Conservation (phyloP, 1,140 invertebrate species). For the Dinoponera quadriceps region DNA sequence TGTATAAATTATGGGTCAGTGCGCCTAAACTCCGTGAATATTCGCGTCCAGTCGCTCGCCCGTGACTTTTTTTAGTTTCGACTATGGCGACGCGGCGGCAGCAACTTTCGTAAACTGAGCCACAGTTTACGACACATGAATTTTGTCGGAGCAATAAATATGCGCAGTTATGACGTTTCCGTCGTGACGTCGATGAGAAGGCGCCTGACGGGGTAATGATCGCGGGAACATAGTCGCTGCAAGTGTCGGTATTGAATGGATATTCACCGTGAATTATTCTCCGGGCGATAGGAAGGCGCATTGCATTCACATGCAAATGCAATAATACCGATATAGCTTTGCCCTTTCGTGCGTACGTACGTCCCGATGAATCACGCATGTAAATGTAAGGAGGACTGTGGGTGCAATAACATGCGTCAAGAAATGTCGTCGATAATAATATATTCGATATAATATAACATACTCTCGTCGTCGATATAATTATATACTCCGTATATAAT, state of each 20-base stretch:
- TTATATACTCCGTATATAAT: too few relatives aligned
- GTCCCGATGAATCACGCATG: slow-evolving; percentile 32
- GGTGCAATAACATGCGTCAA: slow-evolving; percentile 6
- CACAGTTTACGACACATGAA: not conserved
- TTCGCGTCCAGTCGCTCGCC: not conserved
- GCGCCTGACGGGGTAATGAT: slow-evolving; percentile 42
- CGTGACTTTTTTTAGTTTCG: not conserved
- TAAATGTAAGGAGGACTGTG: slow-evolving; percentile 28
- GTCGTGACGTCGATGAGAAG: slow-evolving; percentile 33
- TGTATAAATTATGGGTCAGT: not conserved
- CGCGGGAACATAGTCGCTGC: slow-evolving; percentile 31
- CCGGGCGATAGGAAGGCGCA: slow-evolving; percentile 32
- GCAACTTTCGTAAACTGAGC: not conserved
- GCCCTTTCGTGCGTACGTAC: not conserved
- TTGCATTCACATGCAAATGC: slow-evolving; percentile 60
- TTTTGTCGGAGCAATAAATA: slow-evolving; percentile 28
- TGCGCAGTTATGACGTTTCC: slow-evolving; percentile 11
- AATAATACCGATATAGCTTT: slow-evolving; percentile 51
- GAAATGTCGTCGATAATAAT: too few relatives aligned
- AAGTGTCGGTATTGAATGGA: slow-evolving; percentile 48
- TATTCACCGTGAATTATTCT: slow-evolving; percentile 50
- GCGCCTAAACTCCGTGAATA: too few relatives aligned
- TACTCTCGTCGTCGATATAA: too few relatives aligned
- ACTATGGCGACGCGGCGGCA: not conserved
- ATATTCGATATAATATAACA: too few relatives aligned